Conservation (phyloP, 1,140 invertebrate genomes). For the Melipona quadrifasciata region DNA sequence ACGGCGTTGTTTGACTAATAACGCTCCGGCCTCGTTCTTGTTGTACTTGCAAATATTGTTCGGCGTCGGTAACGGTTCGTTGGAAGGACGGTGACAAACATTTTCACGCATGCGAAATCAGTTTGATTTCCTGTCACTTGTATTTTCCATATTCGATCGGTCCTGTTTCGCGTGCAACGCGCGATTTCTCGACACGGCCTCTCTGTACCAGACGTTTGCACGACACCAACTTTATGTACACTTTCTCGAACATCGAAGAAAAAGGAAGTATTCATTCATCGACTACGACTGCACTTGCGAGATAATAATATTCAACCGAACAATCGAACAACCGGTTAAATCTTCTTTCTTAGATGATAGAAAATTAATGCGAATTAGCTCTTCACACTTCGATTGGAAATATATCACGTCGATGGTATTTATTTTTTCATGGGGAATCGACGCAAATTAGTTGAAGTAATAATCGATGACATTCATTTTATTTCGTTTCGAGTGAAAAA, state of each 20-base stretch:
- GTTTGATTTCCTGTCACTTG: constrained; percentile 38
- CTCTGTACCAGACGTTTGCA: no score
- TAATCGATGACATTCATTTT: neutral
- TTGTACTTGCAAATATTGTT: constrained; percentile 46
- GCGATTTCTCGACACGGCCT: neutral
- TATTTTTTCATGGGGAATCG: no score
- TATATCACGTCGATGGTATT: no score
- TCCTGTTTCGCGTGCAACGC: neutral
- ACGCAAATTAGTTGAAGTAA: neutral
- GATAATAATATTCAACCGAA: no score
- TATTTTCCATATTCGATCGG: constrained; percentile 44
- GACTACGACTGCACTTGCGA: neutral
- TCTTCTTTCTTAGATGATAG: no score
- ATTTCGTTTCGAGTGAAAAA: neutral
- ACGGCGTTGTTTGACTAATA: constrained; percentile 25
- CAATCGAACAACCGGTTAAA: no score
- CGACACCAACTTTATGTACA: neutral
- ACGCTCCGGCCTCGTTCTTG: constrained; percentile 15
- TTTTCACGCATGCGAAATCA: constrained; percentile 45
- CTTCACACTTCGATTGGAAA: no score
- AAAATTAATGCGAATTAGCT: no score
- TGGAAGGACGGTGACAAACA: constrained; percentile 33
- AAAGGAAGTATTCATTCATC: neutral
- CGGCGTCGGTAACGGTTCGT: neutral
- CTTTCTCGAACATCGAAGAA: no score